Conservation (phyloP, 1,140 invertebrate species). For the Drosophila grimshawi region DNA sequence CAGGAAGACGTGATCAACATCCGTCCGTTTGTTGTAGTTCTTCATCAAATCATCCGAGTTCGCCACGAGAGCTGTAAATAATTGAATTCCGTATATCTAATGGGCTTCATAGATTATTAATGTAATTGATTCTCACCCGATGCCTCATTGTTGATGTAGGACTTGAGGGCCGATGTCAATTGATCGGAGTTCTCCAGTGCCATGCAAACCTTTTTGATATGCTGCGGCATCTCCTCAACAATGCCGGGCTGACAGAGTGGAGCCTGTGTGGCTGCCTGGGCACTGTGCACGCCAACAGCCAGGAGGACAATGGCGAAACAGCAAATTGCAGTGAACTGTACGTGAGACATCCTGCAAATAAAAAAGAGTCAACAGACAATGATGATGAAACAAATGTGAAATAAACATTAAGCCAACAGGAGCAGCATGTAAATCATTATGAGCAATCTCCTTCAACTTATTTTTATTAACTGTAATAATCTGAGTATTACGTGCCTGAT, state of each 20-base stretch:
- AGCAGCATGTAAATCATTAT: not conserved
- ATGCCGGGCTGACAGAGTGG: slow-evolving; percentile 77
- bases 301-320: slow-evolving; percentile 62
- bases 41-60: slow-evolving; percentile 74
- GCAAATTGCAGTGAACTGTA: slow-evolving; percentile 61
- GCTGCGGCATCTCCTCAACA: slow-evolving; percentile 78
- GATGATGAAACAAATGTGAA: not conserved
- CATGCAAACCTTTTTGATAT: slow-evolving; percentile 81
- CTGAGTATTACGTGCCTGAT: slow-evolving; percentile 53
- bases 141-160: slow-evolving; percentile 83
- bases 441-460: slow-evolving; percentile 12
- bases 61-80: slow-evolving; percentile 67
- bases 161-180: slow-evolving; percentile 71
- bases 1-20: slow-evolving; percentile 91
- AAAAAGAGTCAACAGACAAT: not conserved
- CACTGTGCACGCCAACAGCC: slow-evolving; percentile 39
- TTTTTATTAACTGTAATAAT: slow-evolving; percentile 66
- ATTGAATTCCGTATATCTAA: not conserved
- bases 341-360: slow-evolving; percentile 70
- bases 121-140: slow-evolving; percentile 57
- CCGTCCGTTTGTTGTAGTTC: slow-evolving; percentile 88
- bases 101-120: not conserved
- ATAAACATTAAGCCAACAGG: slow-evolving; percentile 14
- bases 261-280: slow-evolving; percentile 49
- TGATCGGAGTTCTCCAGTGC: slow-evolving; percentile 83